Evolutionary conservation across 2,113 vertebrate species (phyloP), one percentile per base, ranked within the genome.

Genomic region (Triplophysa dalaica): DNA sequence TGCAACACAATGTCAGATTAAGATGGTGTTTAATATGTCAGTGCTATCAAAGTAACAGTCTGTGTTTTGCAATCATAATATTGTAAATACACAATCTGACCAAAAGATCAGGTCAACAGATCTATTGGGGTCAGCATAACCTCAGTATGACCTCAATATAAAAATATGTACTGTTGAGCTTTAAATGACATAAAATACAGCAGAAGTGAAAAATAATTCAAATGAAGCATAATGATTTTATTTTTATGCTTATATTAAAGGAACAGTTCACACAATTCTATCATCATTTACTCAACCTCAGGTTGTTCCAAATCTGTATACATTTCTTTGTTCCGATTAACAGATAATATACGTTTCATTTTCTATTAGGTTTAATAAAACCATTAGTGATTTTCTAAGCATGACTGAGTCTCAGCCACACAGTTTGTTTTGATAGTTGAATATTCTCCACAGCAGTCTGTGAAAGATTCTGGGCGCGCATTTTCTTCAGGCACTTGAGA

Each of bases 1-100:
- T 52, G 64, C 22, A 87, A 80, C 81, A 88, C 69, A 87, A 78
- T 84, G 89, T 83, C 21, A 65, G 17, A 56, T 54, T 67, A 22
- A 68, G 54, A 41, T 2, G 2, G 65, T 22, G 54, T 52, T 24
- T 22, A 16, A 14, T 48, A 10, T 11, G 43, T 22, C 10, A 50
- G 2, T 4, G 8, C 21, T 26, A 21, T 58, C 54, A 74, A 41
- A 50, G 19, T 58, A 58, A 58, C 19, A 58, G 54, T 21, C 3
- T 54, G 13, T 54, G 17, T 16, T 13, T 45, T 54, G 50, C 50
- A 7, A 4, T 54, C 13, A 54, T 17, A 6, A 54, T 54, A 54
- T 19, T 16, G 13, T 16, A 56, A n/a, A n/a, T n/a, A 56, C 2
- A 56, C 54, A 56, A 19, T 56, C 8, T 56, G 54, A 56, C 19